phyloP scores from a whole-genome alignment of 1,140 invertebrate species.

The Drosophila athabasca region DNA sequence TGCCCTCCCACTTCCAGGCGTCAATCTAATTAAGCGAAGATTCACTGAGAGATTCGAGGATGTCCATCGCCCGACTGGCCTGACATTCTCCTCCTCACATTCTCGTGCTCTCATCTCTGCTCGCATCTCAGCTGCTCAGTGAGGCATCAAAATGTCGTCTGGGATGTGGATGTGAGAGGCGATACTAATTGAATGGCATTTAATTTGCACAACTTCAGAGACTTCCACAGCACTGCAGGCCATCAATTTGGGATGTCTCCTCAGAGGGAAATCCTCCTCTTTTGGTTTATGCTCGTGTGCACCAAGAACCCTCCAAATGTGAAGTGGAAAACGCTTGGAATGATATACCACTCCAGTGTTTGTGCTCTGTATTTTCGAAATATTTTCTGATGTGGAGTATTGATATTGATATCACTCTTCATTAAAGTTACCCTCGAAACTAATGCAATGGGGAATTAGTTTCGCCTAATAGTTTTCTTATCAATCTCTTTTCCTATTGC shows the following conservation, averaged over 20 bases:
- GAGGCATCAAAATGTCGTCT: conserved; percentile 35
- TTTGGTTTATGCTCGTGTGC: background rate
- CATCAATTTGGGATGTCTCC: conserved; percentile 5
- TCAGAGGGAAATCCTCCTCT: background rate
- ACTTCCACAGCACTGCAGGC: background rate
- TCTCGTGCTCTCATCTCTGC: background rate
- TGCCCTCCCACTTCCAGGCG: conserved; percentile 4
- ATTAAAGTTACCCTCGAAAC: too few relatives aligned
- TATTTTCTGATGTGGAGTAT: background rate
- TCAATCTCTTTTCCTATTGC: too few relatives aligned
- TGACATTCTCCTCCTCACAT: background rate
- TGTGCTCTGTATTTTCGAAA: too few relatives aligned
- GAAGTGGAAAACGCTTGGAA: conserved; percentile 17
- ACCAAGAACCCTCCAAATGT: conserved; percentile 26
- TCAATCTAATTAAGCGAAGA: conserved; percentile 31
- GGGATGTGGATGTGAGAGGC: background rate
- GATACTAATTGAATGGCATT: conserved; percentile 45
- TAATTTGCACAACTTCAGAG: conserved; percentile 36
- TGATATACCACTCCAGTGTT: conserved; percentile 34
- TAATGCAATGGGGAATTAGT: too few relatives aligned
- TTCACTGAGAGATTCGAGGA: background rate
- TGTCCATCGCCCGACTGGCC: conserved; percentile 4
- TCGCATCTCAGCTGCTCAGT: conserved; percentile 20
- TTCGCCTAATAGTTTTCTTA: too few relatives aligned
- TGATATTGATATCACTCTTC: too few relatives aligned